phyloP scores from a whole-genome alignment of 2,888 invertebrate genomes.

The Eupithecia vulgata region DNA sequence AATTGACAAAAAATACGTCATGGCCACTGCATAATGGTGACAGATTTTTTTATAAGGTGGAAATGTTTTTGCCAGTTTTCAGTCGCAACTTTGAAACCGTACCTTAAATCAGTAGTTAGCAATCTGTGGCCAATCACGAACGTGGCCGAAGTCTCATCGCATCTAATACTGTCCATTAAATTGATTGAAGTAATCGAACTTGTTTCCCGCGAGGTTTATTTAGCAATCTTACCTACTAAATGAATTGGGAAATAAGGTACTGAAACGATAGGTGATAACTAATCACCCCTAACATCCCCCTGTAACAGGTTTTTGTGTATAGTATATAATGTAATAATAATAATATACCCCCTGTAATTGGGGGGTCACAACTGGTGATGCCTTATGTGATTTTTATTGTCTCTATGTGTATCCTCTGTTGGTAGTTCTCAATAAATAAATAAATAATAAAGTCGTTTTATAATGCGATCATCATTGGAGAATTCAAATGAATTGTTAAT shows the following conservation, averaged over 20 bases:
- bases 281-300: not conserved
- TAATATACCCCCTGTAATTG: too few relatives aligned
- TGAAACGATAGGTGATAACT: not conserved
- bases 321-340: too few relatives aligned
- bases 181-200: not conserved
- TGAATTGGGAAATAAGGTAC: not conserved
- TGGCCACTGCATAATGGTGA: not conserved
- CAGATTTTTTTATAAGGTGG: not conserved
- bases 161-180: conserved; percentile 7
- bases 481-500: not conserved
- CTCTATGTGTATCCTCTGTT: too few relatives aligned
- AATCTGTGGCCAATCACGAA: conserved; percentile 46
- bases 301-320: not conserved
- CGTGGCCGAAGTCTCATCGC: conserved; percentile 63
- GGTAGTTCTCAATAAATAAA: too few relatives aligned
- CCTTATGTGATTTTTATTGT: too few relatives aligned
- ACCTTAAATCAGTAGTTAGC: conserved; percentile 2
- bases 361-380: too few relatives aligned
- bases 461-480: not conserved
- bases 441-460: too few relatives aligned
- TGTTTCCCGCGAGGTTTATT: not conserved
- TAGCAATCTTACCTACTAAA: not conserved
- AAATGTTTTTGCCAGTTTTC: not conserved
- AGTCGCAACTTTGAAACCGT: not conserved
- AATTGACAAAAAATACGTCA: not conserved